A percentile compares a stretch with the other conserved stretches of the same genome.
Evolutionary conservation across 2,888 invertebrate genomes (phyloP).

Genomic region (Pseudococcus longispinus): DNA sequence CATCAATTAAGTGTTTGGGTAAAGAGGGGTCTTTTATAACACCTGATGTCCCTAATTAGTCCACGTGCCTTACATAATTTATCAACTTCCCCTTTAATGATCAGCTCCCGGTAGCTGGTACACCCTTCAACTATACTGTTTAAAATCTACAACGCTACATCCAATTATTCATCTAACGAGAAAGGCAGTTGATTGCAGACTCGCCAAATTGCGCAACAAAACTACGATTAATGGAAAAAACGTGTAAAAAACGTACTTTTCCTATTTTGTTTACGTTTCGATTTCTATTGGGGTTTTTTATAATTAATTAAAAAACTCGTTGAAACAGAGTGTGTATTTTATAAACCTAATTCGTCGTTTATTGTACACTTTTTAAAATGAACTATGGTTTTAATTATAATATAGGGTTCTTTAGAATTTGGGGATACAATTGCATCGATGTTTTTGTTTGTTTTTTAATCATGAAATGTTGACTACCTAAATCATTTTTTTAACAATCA

Average conservation of each 20-base stretch:
- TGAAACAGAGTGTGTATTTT: too few species aligned
- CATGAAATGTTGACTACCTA: too few species aligned
- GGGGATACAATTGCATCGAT: too few species aligned
- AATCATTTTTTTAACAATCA: too few species aligned
- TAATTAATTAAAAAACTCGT: too few species aligned
- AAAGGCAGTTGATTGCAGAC: neutral
- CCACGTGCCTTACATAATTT: neutral
- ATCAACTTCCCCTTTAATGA: neutral
- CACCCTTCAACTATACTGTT: neutral
- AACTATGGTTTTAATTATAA: too few species aligned
- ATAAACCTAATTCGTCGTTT: too few species aligned
- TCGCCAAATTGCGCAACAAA: neutral
- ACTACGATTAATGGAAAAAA: neutral
- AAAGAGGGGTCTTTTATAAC: neutral
- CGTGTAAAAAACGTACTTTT: neutral
- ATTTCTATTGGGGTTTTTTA: neutral
- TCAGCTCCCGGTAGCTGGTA: neutral
- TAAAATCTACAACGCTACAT: neutral
- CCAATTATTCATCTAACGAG: neutral
- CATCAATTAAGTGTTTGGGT: neutral
- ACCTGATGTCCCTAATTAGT: slow-evolving; percentile 15
- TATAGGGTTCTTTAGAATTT: too few species aligned
- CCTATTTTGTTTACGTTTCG: too few species aligned
- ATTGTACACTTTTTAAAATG: too few species aligned
- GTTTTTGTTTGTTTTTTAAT: too few species aligned